These are phyloP conservation scores for Karalla daura DNA, from an alignment of 2,797 vertebrate species.

Conservation along the genomic window DNA sequence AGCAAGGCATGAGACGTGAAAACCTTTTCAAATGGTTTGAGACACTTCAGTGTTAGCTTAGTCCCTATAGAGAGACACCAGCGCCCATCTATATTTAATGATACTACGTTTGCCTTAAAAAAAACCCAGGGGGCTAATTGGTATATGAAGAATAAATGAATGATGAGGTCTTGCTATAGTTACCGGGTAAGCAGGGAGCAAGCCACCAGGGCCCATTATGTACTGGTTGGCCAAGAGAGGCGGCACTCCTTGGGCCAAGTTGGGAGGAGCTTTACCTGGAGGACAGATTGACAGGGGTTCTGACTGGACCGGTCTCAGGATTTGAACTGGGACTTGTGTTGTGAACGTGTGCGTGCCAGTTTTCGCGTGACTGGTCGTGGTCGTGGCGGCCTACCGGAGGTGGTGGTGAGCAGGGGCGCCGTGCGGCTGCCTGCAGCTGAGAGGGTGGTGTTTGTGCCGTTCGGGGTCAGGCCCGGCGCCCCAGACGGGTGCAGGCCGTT, in stretches of 20 bases:
- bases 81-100: not conserved
- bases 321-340: no score
- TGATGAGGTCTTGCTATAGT: constrained; percentile 41
- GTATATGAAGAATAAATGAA: not conserved
- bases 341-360: no score
- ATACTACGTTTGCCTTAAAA: not conserved
- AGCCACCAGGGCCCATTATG: constrained; percentile 97
- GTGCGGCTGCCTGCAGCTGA: constrained; percentile 83
- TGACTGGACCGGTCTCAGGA: not conserved
- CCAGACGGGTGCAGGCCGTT: constrained; percentile 83
- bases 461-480: constrained; percentile 84
- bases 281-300: constrained; percentile 19
- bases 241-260: constrained; percentile 94
- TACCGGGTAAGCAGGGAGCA: constrained; percentile 98
- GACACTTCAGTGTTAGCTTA: not conserved
- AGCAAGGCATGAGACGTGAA: not conserved
- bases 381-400: constrained; percentile 75
- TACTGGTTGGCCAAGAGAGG: constrained; percentile 97
- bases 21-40: not conserved
- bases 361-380: no score
- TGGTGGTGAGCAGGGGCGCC: constrained; percentile 84
- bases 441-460: constrained; percentile 76
- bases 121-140: not conserved
- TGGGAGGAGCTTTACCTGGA: constrained; percentile 95
- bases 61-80: not conserved